Conservation (phyloP, 1,140 invertebrate species). For the Carposina sasakii region DNA sequence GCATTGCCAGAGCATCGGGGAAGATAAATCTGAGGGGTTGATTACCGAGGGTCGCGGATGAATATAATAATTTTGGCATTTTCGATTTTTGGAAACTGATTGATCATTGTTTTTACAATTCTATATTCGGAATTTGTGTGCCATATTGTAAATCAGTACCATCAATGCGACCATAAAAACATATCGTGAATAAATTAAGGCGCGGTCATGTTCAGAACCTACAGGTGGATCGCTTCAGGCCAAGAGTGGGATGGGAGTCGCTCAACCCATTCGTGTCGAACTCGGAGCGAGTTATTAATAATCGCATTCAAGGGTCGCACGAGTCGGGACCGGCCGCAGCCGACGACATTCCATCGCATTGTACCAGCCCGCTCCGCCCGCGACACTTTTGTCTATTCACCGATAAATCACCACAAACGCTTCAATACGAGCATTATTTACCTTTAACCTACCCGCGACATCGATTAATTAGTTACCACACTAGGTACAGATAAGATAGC, state of each 20-base stretch:
- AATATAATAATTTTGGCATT: conserved; percentile 45
- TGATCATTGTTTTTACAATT: conserved; percentile 26
- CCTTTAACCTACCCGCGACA: conserved; percentile 57
- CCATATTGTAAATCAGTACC: too few relatives aligned
- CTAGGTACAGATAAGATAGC: conserved; percentile 68
- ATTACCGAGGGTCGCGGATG: conserved; percentile 18
- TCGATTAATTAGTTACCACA: conserved; percentile 71
- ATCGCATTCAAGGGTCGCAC: conserved; percentile 63
- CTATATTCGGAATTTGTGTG: conserved; percentile 3
- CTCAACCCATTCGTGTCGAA: conserved; percentile 28
- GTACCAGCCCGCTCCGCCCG: conserved; percentile 56
- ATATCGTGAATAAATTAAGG: conserved; percentile 47
- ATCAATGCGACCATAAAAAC: conserved; percentile 45
- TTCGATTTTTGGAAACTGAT: conserved; percentile 26
- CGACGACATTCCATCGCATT: conserved; percentile 65
- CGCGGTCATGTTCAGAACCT: conserved; percentile 33
- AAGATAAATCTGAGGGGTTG: conserved; percentile 39
- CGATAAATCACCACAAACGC: conserved; percentile 60
- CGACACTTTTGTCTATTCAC: conserved; percentile 68
- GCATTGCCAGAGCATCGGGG: conserved; percentile 38
- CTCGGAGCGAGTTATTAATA: conserved; percentile 63
- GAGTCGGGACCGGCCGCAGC: conserved; percentile 45
- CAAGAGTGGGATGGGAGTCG: conserved; percentile 39
- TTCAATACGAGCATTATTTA: conserved; percentile 63
- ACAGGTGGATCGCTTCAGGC: conserved; percentile 54